phyloP scores from a whole-genome alignment of 2,888 invertebrate genomes.

The Tyria jacobaeae region DNA sequence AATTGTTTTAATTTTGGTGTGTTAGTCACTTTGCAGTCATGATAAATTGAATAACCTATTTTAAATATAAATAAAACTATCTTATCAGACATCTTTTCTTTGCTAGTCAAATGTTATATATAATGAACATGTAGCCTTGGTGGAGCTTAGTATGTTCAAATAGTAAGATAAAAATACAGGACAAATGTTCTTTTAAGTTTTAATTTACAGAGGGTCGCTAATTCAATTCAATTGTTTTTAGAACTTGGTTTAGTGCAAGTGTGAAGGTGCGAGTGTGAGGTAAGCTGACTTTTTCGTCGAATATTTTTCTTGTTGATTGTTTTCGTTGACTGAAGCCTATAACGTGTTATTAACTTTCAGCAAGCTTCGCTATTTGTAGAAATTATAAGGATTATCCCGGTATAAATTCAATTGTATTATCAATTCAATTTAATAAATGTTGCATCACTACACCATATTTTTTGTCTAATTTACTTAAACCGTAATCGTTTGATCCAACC shows the following conservation, averaged over 20 bases:
- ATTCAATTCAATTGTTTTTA: no score
- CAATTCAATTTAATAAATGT: neutral
- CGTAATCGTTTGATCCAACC: constrained; percentile 9
- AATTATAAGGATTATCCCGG: no score
- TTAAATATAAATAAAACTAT: neutral
- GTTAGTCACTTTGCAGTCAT: no score
- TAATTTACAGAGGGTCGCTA: no score
- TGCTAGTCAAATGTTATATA: neutral
- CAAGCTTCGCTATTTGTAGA: no score
- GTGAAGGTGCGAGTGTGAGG: no score
- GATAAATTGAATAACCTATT: neutral
- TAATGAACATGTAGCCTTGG: neutral
- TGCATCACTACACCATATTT: neutral
- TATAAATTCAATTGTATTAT: neutral
- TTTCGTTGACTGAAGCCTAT: no score
- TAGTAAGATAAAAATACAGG: neutral
- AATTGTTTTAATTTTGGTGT: no score
- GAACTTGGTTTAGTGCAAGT: no score
- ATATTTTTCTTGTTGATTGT: no score
- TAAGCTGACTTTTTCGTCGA: no score
- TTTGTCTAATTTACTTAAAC: neutral
- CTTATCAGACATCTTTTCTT: neutral
- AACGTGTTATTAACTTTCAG: no score
- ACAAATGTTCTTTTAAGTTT: neutral
- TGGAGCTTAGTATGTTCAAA: neutral